Base-by-base conservation (phyloP, 2,888 invertebrate genomes). In the Pheosia gnoma region DNA sequence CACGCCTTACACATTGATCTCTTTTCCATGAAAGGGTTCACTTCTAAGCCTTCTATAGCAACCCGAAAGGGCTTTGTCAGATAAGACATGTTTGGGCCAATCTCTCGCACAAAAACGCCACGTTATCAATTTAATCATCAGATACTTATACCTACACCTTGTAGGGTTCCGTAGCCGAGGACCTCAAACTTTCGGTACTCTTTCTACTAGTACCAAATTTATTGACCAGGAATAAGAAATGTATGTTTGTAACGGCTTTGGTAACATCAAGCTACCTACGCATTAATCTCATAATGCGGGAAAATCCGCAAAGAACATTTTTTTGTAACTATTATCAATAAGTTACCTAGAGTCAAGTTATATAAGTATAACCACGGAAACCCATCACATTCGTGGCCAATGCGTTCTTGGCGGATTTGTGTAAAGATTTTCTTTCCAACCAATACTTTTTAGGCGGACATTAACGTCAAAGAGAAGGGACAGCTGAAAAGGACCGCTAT, bases 71-170 rank as follows among this genome's bases (percentile, higher is more conserved):
- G 82, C 85, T 87, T 86, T 84, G 83, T 84, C 81, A 82, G 87
- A 89, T 89, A 89, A 88, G 83, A 79, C 83, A 83, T 81, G 83
- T 84, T 85, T 82, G 81, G 82, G 78, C 81, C 84, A 84, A 86
- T 86, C 86, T 84, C 79, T 79, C 77, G 72, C 69, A 80, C 81
- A 81, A 82, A 85, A 81, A 81, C 75, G 81, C 80, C 79, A 77
- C 80, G 79, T 84, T 90, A 89, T 88, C 89, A 84, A 86, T 88
- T 86, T 85, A 88, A 89, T 89, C 89, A 87, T 87, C 79, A 73
- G 79, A 81, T 81, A 85, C 79, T 80, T 58, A 25, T 25, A 60
- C 66, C 66, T 74, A 52, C 51, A 9, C 41, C 10, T 43, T 45
- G 7, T 45, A 11, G 57, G 25, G 41, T 4, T 57, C 57, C 25